Evolutionary conservation across 2,113 vertebrate species (phyloP).

Genomic region (Anarrhichthys ocellatus): DNA sequence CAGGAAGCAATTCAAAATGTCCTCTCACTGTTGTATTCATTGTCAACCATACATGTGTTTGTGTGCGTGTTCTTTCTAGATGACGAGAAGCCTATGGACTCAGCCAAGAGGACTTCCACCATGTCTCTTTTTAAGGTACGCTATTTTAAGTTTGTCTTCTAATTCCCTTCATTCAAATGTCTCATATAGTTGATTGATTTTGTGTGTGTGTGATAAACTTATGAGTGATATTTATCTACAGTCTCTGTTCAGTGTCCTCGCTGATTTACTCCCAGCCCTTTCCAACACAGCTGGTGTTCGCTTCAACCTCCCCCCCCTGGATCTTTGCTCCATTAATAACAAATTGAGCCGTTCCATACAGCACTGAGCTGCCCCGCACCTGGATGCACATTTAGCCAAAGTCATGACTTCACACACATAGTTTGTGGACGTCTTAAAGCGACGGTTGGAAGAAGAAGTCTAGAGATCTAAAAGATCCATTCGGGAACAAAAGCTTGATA

Average conservation of each 20-base stretch:
- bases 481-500: conserved; percentile 31
- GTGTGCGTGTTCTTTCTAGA: conserved; percentile 68
- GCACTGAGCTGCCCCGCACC: conserved; percentile 62
- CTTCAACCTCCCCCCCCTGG: conserved; percentile 33
- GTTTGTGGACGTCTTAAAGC: conserved; percentile 33
- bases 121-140: conserved; percentile 77
- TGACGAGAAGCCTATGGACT: conserved; percentile 65
- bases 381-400: conserved; percentile 68
- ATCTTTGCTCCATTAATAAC: conserved; percentile 69
- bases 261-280: conserved; percentile 46
- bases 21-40: conserved; percentile 1
- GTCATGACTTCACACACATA: conserved; percentile 51
- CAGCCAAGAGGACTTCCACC: conserved; percentile 63
- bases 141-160: background rate
- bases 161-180: background rate
- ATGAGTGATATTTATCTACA: conserved; percentile 10
- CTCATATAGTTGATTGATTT: background rate
- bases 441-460: conserved; percentile 29
- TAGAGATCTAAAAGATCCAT: conserved; percentile 26
- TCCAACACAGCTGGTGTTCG: conserved; percentile 65
- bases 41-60: background rate
- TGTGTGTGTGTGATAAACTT: background rate
- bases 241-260: conserved; percentile 23
- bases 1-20: background rate
- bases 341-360: conserved; percentile 64